Base-by-base conservation (phyloP, 1,140 invertebrate genomes). In the Aphaenogaster ashmeadi region DNA sequence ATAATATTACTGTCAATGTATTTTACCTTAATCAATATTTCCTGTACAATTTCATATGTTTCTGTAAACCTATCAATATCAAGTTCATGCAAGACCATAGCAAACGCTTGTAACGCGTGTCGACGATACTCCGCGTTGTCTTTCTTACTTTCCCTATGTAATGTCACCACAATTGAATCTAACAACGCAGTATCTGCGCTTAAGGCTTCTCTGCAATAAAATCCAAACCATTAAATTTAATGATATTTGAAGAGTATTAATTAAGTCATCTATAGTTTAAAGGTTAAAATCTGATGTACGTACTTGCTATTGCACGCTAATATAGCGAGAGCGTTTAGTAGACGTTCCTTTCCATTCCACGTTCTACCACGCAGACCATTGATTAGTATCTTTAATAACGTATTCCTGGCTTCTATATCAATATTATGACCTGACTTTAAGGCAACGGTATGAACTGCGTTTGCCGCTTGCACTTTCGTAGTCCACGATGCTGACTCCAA, bases 401-500 rank as follows among this genome's bases (percentile, higher is more conserved):
- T 95, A 88, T 97, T 96, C 44, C 97, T 95, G 80, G 98, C 96
- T 7, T 96, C 95, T 13, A 96, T 95, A n/a, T 97, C 96, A 64
- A 99, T 95, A 11, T 96, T 96, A 5, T 95, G 92, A 0, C 97
- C 97, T 33, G 98, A 93, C 92, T 98, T 98, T 33, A 96, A 96
- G 3, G 98, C 98, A 72, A 99, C 96, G 0, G 98, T 98, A 69
- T 97, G 96, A 88, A 99, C 97, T 36, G 98, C 97, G 92, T 97
- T 97, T 5, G 98, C 98, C 0, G 97, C 97, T 95, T 98, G 98
- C 7, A 98, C 97, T 95, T 99, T 99, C 79, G 97, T 97, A 5
- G 96, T 97, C 98, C 98, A 99, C 2, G 98, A 98, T 71, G 97
- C 96, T 21, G 98, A 98, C 79, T 97, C 96, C 1, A 99, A 95